Conservation (phyloP, 2,113 vertebrate genomes). For the Ornithorhynchus anatinus region DNA sequence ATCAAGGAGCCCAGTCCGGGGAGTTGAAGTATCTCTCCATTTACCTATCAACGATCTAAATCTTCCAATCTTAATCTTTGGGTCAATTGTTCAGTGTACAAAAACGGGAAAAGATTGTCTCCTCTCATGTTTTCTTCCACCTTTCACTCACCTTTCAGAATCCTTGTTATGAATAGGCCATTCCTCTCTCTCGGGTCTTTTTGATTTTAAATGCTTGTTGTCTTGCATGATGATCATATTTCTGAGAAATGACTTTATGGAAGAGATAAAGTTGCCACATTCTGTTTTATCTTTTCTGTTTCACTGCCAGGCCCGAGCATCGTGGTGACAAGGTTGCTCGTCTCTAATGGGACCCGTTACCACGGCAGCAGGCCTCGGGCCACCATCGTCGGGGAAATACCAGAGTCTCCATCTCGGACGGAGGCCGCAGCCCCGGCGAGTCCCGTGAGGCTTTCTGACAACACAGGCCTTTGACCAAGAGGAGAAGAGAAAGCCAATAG, state of each 20-base stretch:
- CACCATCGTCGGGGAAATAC: conserved; percentile 51
- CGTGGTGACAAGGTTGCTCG: conserved; percentile 76
- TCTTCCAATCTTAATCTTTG: conserved; percentile 55
- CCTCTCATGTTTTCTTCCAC: conserved; percentile 67
- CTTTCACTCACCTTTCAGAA: conserved; percentile 77
- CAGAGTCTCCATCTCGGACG: conserved; percentile 57
- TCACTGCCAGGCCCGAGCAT: conserved; percentile 77
- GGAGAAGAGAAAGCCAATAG: conserved; percentile 49
- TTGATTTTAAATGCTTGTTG: conserved; percentile 73
- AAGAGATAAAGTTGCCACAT: conserved; percentile 77
- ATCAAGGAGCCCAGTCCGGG: conserved; percentile 17
- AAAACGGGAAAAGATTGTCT: conserved; percentile 39
- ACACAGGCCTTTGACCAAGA: conserved; percentile 51
- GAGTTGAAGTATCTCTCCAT: not conserved
- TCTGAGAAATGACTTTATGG: conserved; percentile 81
- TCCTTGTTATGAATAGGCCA: conserved; percentile 69
- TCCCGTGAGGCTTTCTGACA: conserved; percentile 62
- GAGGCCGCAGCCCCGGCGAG: conserved; percentile 45
- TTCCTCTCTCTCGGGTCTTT: conserved; percentile 63
- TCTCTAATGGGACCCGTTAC: conserved; percentile 67
- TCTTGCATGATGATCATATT: conserved; percentile 77
- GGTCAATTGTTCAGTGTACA: conserved; percentile 45
- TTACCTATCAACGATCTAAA: conserved; percentile 34
- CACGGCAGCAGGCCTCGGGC: conserved; percentile 62
- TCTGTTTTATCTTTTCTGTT: conserved; percentile 78